Conservation (phyloP, 1,140 invertebrate species). For the Stenopsyche tienmushanensis region DNA sequence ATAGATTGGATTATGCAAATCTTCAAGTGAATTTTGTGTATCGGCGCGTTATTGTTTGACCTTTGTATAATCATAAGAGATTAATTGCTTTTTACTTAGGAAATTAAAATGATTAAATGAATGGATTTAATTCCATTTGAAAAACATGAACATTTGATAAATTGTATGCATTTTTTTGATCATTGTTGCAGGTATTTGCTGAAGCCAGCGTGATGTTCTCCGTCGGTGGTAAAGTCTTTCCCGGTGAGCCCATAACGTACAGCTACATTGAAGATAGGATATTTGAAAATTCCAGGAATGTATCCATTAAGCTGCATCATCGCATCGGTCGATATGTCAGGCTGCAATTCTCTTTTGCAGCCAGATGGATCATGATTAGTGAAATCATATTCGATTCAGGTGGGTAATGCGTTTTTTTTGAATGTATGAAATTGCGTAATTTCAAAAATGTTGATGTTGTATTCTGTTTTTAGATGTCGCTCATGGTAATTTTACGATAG, state of each 20-base stretch:
- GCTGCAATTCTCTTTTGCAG: slow-evolving; percentile 76
- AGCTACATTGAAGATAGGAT: slow-evolving; percentile 77
- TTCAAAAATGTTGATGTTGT: no score
- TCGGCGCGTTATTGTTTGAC: no score
- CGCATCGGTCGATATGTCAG: slow-evolving; percentile 80
- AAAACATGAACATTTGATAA: no score
- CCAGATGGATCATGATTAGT: slow-evolving; percentile 87
- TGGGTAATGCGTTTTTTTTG: slow-evolving; percentile 47
- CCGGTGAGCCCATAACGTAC: slow-evolving; percentile 72
- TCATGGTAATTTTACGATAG: slow-evolving; percentile 70
- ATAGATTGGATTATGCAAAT: no score
- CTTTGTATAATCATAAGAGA: no score
- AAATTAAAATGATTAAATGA: no score
- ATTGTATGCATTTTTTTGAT: no score
- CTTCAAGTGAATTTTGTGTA: no score
- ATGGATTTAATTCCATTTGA: no score
- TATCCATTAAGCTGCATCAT: slow-evolving; percentile 81
- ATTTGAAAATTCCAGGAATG: slow-evolving; percentile 79
- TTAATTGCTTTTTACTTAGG: no score
- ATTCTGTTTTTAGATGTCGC: slow-evolving; percentile 63
- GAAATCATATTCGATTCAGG: slow-evolving; percentile 82
- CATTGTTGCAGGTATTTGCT: slow-evolving; percentile 66
- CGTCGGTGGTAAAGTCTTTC: slow-evolving; percentile 75
- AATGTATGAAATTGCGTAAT: slow-evolving; percentile 31
- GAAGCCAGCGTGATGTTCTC: slow-evolving; percentile 80